Evolutionary conservation across 1,140 invertebrate species (phyloP), one percentile per base, ranked within the genome.

Genomic region (Galleria mellonella): DNA sequence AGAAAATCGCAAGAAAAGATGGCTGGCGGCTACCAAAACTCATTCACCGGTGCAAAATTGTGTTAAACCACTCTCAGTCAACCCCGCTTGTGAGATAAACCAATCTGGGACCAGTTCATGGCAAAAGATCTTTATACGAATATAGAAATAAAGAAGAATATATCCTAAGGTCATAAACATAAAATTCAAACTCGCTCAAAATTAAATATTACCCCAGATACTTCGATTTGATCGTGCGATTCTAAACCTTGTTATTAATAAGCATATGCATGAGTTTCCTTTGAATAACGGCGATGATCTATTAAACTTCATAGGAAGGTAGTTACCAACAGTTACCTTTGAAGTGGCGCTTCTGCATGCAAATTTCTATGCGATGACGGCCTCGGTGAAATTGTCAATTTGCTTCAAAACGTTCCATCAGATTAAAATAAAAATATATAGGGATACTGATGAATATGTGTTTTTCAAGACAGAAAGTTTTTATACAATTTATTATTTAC

Each of bases 281-380:
- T 23, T 23, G 17, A 2, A 23, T 23, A 23, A 3, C 6, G 6
- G 6, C 6, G 17, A 23, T 23, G 2, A 6, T 23, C 17, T 40
- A 43, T 37, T 11, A 42, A 38, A 51, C 32, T 58, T 40, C 17
- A 31, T 36, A 62, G 51, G 61, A 73, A 57, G 55, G 45, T 52
- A 58, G 60, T 70, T 74, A 71, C 68, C 45, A 76, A 70, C 64
- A 48, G 71, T 72, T 74, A 59, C 71, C 78, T 84, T 84, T 84
- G 81, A 83, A 83, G 69, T 73, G 72, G 74, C 70, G 76, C 81
- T 84, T 83, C 81, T 83, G 81, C 81, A 84, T 84, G 76, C 76
- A 83, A 83, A 84, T 81, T 67, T 61, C 51, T 52, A 55, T 53
- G 47, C 35, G 54, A 56, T 55, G n/a, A 2, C 46, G 40, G 56